Base-by-base conservation (phyloP, 2,888 invertebrate species). In the Aleiodes leptofemur region DNA sequence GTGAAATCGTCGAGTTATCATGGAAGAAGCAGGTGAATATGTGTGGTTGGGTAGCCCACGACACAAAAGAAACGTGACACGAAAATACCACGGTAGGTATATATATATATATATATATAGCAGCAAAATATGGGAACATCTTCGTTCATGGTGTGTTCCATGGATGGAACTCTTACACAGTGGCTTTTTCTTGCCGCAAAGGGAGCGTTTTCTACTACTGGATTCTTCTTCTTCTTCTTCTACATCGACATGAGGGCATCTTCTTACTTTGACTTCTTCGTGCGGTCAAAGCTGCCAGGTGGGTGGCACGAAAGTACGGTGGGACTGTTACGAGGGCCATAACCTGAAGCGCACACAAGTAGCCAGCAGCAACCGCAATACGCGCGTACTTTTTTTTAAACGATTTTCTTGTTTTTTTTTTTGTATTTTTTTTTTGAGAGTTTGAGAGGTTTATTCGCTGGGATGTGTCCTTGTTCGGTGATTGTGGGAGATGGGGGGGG, bases 361-460 rank as follows among this genome's bases (percentile, higher is more conserved):
- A 77, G 77, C 78, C 78, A 71, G 68, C 70, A 66, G 78, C 80
- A 79, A 79, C 80, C 78, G 79, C 69, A 77, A 78, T 80, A 80
- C 79, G 80, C 77, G 69, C 56, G 48, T 23, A 73, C 31, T 29
- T 11, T 31, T 31, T 1, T 3, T 51, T 23, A 23, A 23, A 23
- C 23, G 23, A 23, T 23, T 23, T 23, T 23, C 23, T 23, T 8
- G 7, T 31, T 51, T 50, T 51, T 23, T 51, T 23, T 7, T 23
- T 76, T 75, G 72, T 11, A n/a, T n/a, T 11, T 11, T 13, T 43
- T 61, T 11, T 14, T 23, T 48, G 48, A 16, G 43, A 8, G 3
- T 43, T 3, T 43, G 11, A 43, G 11, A 9, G 11, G 43, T 38
- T 38, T 23, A 23, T 23, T 23, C 23, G 23, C 23, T 23, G 23